Evolutionary conservation across 2,113 vertebrate species (phyloP), one percentile per base, ranked within the genome.

Genomic region (Oreochromis spilurus): DNA sequence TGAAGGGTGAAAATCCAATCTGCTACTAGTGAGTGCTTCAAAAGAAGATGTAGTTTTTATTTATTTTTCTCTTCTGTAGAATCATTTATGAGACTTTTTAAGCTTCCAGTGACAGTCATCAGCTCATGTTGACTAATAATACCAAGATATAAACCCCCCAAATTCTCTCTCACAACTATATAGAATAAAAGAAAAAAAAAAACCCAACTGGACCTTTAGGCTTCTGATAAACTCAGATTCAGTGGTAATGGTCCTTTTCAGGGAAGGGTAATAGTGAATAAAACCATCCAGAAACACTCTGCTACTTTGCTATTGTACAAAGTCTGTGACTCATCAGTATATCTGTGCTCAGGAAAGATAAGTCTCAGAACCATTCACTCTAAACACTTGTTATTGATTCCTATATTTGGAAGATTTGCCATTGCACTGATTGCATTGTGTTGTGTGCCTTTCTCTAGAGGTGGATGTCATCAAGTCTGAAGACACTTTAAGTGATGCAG

Each of bases 361-460:
- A n/a, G 82, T 67, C 67, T 77, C 60, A 50, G 4, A 26, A 83
- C 29, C 62, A 48, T 54, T 84, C 11, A 38, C 48, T 86, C 11
- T 53, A 7, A 83, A 75, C 84, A 31, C 84, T 50, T 24, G 60
- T 79, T 92, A 89, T 89, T 75, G 60, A 82, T 80, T 86, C 60
- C 31, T 72, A 2, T 58, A 40, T 80, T 81, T 65, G 48, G 21
- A 79, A 78, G 48, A 34, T 89, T 81, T 88, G 43, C 48, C 31
- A 17, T 67, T 53, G 62, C 21, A 54, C 34, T 91, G 57, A 92
- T 84, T 90, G 80, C 24, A 14, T 82, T 85, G 52, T 91, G 72
- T 88, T 90, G 14, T 91, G 55, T 91, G 85, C 6, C 13, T 92
- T 84, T 87, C 83, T 90, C 84, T 86, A 95, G 93, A 88, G 83